Evolutionary conservation across 2,888 invertebrate genomes (phyloP).

Genomic region (Andrena trimmerana): DNA sequence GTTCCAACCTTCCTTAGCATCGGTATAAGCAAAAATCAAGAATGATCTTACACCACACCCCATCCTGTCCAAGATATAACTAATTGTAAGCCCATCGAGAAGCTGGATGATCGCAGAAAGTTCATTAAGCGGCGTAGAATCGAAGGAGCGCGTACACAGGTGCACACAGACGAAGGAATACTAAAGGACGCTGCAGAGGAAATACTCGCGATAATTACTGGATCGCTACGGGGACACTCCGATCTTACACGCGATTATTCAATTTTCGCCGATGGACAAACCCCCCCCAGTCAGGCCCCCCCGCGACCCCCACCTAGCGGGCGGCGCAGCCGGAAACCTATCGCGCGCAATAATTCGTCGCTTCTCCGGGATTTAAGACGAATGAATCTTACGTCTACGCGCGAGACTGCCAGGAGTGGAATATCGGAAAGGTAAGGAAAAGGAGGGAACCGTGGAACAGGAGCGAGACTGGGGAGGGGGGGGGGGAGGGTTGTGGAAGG

Average conservation of each 20-base stretch:
- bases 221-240: slow-evolving; percentile 1
- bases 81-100: no score
- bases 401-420: slow-evolving; percentile 70
- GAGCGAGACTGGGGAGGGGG: slow-evolving; percentile 16
- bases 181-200: background rate
- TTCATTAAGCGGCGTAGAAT: slow-evolving; percentile 3
- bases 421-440: slow-evolving; percentile 76
- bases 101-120: background rate
- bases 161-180: background rate
- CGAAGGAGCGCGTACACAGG: background rate
- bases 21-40: no score
- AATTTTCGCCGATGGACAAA: slow-evolving; percentile 6
- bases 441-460: slow-evolving; percentile 45
- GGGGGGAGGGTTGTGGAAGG: slow-evolving; percentile 36
- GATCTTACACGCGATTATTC: slow-evolving; percentile 4
- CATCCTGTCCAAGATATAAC: no score
- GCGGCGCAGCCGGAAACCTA: slow-evolving; percentile 21
- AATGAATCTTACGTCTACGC: slow-evolving; percentile 76
- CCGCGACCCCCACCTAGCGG: no score
- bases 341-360: slow-evolving; percentile 67
- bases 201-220: slow-evolving; percentile 10
- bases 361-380: slow-evolving; percentile 68
- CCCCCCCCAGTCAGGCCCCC: background rate
- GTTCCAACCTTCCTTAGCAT: no score
- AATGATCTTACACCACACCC: no score